A percentile compares a stretch with the other conserved stretches of the same genome.
phyloP scores from a whole-genome alignment of 2,888 invertebrate species.

The Gastrophysa polygoni region DNA sequence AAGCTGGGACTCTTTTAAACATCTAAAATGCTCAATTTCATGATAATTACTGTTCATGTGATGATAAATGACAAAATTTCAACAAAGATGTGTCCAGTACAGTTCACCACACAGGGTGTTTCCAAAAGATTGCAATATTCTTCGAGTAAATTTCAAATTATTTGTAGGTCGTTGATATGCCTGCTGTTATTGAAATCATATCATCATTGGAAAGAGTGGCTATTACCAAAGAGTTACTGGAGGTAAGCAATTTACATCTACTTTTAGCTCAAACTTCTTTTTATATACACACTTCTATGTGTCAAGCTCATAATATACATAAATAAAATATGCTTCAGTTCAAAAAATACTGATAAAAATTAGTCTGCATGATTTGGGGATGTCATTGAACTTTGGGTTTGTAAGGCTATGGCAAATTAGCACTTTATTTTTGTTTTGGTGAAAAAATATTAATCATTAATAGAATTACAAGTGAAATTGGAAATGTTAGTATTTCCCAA shows the following conservation, averaged over 20 bases:
- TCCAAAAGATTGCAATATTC: conserved; percentile 20
- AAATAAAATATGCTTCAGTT: neutral
- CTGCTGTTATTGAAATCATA: conserved; percentile 90
- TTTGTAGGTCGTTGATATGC: conserved; percentile 93
- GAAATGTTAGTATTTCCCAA: too few species aligned
- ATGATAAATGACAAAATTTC: conserved; percentile 23
- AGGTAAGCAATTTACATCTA: conserved; percentile 64
- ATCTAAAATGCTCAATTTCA: neutral
- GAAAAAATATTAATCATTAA: too few species aligned
- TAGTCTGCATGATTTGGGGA: too few species aligned
- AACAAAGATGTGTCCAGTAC: conserved; percentile 33
- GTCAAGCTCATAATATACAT: neutral
- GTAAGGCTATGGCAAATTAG: too few species aligned
- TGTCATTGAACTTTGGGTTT: too few species aligned
- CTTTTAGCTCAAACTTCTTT: neutral
- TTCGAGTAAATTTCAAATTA: conserved; percentile 31
- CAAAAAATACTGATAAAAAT: neutral
- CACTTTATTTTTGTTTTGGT: too few species aligned
- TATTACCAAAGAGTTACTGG: conserved; percentile 89
- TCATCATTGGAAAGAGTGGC: conserved; percentile 88
- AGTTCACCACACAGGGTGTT: conserved; percentile 40
- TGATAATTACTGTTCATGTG: conserved; percentile 23
- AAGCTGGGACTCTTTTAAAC: neutral
- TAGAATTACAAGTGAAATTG: too few species aligned
- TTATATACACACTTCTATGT: neutral